Conservation (phyloP, 2,888 invertebrate genomes). For the Pseudococcus jackbeardsleyi region DNA sequence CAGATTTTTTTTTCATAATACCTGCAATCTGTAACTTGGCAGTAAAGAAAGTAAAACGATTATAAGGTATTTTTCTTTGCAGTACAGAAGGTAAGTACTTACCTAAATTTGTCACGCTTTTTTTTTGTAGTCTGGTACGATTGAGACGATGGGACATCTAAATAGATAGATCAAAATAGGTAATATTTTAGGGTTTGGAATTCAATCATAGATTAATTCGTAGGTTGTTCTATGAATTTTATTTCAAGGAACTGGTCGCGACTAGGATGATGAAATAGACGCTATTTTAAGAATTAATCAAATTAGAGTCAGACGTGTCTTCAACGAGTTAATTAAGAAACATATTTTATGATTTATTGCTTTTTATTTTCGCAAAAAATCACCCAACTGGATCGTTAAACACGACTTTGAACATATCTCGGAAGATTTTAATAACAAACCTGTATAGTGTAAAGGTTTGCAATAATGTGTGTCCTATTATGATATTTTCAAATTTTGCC, state of each 20-base stretch:
- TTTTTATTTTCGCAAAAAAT: slow-evolving; percentile 12
- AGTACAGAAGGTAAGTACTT: neutral
- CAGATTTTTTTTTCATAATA: slow-evolving; percentile 7
- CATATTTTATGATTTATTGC: slow-evolving; percentile 29
- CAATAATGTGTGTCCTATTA: neutral
- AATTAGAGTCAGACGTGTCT: neutral
- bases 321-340: slow-evolving; percentile 27
- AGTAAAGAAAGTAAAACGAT: neutral
- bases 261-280: neutral
- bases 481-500: too few species aligned
- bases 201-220: neutral
- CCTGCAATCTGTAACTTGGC: neutral
- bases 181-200: neutral
- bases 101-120: slow-evolving; percentile 8
- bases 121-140: neutral
- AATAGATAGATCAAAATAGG: too few species aligned
- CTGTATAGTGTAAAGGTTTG: neutral
- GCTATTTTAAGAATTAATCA: slow-evolving; percentile 59
- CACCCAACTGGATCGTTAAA: neutral
- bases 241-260: slow-evolving; percentile 14
- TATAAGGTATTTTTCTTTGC: neutral
- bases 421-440: neutral
- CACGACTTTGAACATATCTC: slow-evolving; percentile 4
- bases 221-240: neutral
- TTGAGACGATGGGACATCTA: too few species aligned